Percentiles rank a stretch among this genome's conserved stretches.
Conservation (phyloP, 2,113 vertebrate genomes). For the Donacobius atricapilla region DNA sequence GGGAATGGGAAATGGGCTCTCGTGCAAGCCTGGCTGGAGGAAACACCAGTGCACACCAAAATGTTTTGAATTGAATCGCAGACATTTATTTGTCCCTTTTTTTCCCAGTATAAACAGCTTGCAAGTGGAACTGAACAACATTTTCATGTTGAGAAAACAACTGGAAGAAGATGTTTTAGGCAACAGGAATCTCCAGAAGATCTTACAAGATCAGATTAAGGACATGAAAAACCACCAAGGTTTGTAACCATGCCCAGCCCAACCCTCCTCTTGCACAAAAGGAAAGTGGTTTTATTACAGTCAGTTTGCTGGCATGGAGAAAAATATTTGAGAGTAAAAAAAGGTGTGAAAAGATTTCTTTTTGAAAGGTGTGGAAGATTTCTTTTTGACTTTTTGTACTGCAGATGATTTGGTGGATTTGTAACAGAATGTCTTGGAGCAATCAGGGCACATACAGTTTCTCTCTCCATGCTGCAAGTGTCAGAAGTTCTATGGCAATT, state of each 20-base stretch:
- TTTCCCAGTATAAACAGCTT: conserved; percentile 63
- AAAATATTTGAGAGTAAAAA: neutral
- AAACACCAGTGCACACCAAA: neutral
- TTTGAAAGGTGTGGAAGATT: neutral
- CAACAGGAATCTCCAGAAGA: conserved; percentile 81
- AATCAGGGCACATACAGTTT: neutral
- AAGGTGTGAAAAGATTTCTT: neutral
- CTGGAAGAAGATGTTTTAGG: conserved; percentile 82
- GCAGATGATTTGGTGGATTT: neutral
- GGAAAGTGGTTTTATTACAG: neutral
- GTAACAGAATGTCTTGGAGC: neutral
- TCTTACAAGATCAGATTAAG: conserved; percentile 83
- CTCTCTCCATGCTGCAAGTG: neutral
- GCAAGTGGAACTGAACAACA: conserved; percentile 80
- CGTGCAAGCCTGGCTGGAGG: neutral
- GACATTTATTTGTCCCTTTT: neutral
- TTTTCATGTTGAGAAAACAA: conserved; percentile 83
- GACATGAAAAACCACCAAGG: conserved; percentile 81
- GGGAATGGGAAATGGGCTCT: neutral
- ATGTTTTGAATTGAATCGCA: neutral
- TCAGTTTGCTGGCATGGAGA: neutral
- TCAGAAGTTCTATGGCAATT: neutral
- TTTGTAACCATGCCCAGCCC: conserved; percentile 52
- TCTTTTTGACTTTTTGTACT: neutral
- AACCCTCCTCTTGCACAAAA: neutral